Base-by-base conservation (phyloP, 2,113 vertebrate genomes). In the Malaclemys terrapin region DNA sequence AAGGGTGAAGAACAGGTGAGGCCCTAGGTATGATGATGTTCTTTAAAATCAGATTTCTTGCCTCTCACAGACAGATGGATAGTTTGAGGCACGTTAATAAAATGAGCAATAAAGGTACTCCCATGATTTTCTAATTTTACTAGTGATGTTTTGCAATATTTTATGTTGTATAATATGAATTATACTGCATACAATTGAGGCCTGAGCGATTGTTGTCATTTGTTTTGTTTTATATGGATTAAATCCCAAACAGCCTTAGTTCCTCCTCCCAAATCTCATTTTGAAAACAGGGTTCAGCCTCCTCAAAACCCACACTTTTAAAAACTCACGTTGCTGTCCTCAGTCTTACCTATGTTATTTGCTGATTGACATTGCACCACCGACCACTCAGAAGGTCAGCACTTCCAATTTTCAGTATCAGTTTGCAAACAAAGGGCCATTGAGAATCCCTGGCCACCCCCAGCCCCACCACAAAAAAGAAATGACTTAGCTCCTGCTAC, bases 31-130 rank as follows among this genome's bases (percentile, higher is more conserved):
- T 62, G 7, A 62, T 96, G 4, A 31, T 49, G 45, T 87, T 27
- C 88, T 84, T 38, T 53, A 86, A 91, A 19, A 53, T 92, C 1
- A 0, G 52, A 12, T 82, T 94, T 94, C 42, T 76, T 0, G 59
- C 31, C 1, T 1, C 69, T 91, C 49, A 45, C 80, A 88, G 2
- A 2, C 8, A 45, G 54, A 4, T 0, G 0, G 80, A 17, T 2
- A 8, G 35, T 54, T 38, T 72, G 62, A n/a, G 62, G 35, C 19
- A n/a, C 1, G 16, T 69, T 84, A 45, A 25, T 45, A 76, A 78
- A 78, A 78, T 45, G 45, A 76, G 25, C 38, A 42, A 24, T 24
- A 45, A 12, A 25, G 11, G 12, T 24, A 45, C 42, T 42, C 52
- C 59, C n/a, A 3, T 78, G 49, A 4, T 4, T 84, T 82, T 45